Evolutionary conservation across 2,888 invertebrate species (phyloP).

Genomic region (Pachycephus smyrnensis): DNA sequence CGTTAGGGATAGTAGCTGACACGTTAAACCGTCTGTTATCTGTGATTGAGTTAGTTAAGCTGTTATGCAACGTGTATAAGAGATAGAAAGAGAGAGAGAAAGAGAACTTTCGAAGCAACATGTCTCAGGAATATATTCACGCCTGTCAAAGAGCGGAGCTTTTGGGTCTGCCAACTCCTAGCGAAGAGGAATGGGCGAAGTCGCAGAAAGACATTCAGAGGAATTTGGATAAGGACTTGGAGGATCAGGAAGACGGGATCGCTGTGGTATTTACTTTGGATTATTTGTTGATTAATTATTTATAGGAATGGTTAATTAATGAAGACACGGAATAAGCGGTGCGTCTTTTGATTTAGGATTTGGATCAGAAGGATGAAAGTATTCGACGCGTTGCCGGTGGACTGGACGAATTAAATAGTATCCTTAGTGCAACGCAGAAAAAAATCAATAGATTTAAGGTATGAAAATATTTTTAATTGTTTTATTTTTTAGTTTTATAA

Average conservation of each 20-base stretch:
- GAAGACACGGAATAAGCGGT: not conserved
- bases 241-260: not conserved
- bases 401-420: conserved; percentile 83
- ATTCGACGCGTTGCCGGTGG: conserved; percentile 77
- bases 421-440: conserved; percentile 84
- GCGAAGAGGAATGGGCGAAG: conserved; percentile 72
- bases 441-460: conserved; percentile 90
- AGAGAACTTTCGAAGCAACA: conserved; percentile 19
- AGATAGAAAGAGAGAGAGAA: no score
- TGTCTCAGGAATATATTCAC: conserved; percentile 73
- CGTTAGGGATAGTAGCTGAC: not conserved
- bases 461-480: conserved; percentile 29
- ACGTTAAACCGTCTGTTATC: not conserved
- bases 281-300: not conserved
- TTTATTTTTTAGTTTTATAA: not conserved
- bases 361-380: conserved; percentile 75
- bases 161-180: conserved; percentile 78
- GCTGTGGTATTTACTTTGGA: not conserved
- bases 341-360: conserved; percentile 68
- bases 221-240: not conserved
- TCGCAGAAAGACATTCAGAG: conserved; percentile 12
- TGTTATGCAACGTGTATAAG: not conserved
- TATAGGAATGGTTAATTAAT: not conserved
- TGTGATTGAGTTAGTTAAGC: not conserved
- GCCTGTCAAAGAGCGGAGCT: conserved; percentile 85